Conservation (phyloP, 2,797 vertebrate species). For the Phataginus tricuspis region DNA sequence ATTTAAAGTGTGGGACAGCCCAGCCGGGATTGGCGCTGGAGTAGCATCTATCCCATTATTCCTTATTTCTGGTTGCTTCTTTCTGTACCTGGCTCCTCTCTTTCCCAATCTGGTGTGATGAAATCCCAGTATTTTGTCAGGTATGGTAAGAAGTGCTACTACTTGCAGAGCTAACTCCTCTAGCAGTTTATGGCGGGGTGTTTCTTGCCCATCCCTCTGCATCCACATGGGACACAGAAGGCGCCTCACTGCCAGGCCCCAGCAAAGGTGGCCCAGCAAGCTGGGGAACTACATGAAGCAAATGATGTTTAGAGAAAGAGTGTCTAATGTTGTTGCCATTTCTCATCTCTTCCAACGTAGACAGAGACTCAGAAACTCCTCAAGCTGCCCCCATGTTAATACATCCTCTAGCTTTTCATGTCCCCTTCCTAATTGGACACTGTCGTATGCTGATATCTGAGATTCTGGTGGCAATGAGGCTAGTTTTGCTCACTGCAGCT, state of each 20-base stretch:
- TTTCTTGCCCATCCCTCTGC: not conserved
- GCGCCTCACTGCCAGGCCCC: not conserved
- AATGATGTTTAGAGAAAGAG: not conserved
- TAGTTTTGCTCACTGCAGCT: slow-evolving; percentile 6
- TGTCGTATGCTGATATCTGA: slow-evolving; percentile 15
- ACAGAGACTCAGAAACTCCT: slow-evolving; percentile 17
- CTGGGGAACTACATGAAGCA: not conserved
- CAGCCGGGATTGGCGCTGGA: not conserved
- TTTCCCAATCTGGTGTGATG: not conserved
- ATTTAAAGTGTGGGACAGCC: not conserved
- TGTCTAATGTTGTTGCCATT: not conserved
- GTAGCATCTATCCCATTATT: not conserved
- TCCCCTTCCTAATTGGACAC: slow-evolving; percentile 45
- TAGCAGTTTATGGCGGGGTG: not conserved
- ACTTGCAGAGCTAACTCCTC: not conserved
- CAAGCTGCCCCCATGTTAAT: slow-evolving; percentile 22
- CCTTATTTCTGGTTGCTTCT: not conserved
- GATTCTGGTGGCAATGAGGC: slow-evolving; percentile 51
- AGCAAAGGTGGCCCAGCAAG: not conserved
- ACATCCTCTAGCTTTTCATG: slow-evolving; percentile 63
- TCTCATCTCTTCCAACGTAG: not conserved
- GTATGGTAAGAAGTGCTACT: not conserved
- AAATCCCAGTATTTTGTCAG: not conserved
- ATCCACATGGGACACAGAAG: not conserved
- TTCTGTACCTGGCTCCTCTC: not conserved